These are phyloP conservation scores for Parasteatoda tepidariorum DNA, from an alignment of 1,140 invertebrate genomes.

Conservation along the genomic window DNA sequence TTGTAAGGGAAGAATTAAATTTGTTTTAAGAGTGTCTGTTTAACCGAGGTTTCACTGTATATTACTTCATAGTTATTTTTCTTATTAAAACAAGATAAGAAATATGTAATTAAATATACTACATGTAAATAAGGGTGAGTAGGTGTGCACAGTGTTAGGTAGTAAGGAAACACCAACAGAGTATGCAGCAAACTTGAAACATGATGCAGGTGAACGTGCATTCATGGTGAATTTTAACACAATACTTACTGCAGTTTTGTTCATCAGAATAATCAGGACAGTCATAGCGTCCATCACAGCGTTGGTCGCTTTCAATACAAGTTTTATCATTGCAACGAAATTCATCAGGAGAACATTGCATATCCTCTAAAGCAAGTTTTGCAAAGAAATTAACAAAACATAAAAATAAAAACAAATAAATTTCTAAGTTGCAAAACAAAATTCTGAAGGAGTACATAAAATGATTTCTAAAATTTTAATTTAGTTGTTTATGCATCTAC, in stretches of 20 bases:
- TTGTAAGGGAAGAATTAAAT: no score
- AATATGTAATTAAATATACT: no score
- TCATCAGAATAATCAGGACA: constrained; percentile 70
- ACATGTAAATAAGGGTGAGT: background rate
- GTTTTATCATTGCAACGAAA: constrained; percentile 64
- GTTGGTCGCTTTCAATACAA: constrained; percentile 94
- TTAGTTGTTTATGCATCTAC: no score
- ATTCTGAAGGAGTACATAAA: background rate
- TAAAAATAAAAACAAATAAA: constrained; percentile 47
- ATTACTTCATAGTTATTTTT: no score
- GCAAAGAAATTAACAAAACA: constrained; percentile 42
- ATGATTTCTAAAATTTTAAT: no score
- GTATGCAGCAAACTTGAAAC: background rate
- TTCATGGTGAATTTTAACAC: background rate
- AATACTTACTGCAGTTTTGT: constrained; percentile 64
- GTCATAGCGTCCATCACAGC: constrained; percentile 90
- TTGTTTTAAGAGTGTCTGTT: no score
- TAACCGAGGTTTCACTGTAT: no score
- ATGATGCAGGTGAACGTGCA: background rate
- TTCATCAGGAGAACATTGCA: constrained; percentile 55
- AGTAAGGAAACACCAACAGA: background rate
- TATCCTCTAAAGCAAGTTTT: constrained; percentile 54
- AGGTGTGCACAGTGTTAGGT: background rate
- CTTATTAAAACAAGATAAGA: no score
- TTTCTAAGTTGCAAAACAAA: background rate